Evolutionary conservation across 2,113 vertebrate genomes (phyloP), one percentile per base, ranked within the genome.

Genomic region (Oreochromis spilurus): DNA sequence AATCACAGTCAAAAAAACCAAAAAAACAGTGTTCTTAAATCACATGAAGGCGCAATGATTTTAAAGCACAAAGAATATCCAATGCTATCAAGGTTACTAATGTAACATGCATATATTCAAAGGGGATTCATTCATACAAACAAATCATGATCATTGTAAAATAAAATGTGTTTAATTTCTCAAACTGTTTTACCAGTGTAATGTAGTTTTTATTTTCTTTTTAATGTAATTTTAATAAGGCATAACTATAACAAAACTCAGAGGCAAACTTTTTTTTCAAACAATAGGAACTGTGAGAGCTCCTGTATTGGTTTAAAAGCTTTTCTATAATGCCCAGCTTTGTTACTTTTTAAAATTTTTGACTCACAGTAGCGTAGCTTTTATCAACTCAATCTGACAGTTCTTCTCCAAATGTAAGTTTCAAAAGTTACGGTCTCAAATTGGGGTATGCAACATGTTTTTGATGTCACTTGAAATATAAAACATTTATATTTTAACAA

Each of bases 271-370:
- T 26, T 26, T 45, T 24, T 75, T 26, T 12, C 17, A 72, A 72
- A 48, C 8, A 48, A 17, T 11, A 48, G 40, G 13, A 48, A 72
- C 40, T 45, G 5, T 72, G 21, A 45, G 21, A 45, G 13, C 21
- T 45, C 13, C 40, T 72, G 21, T 11, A 26, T 24, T 7, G 40
- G 45, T 43, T 45, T 72, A 2, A 21, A 43, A 26, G 8, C 4
- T 17, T 72, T 72, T 45, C 67, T 45, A 72, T 26, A 45, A 43
- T 26, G 67, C 13, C 67, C 40, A 72, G 21, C 8, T 26, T 72
- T 17, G 60, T 1, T 38, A 70, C 13, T 43, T 70, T 4, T 12
- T 4, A 0, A 0, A 9, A 7, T 14, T 2, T 45, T 72, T 26
- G 38, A 72, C 0, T 45, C 21, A 26, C 21, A 45, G 13, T 26